These are phyloP conservation scores for Ephialtes manifestator DNA, from an alignment of 2,888 invertebrate genomes.

Conservation along the genomic window DNA sequence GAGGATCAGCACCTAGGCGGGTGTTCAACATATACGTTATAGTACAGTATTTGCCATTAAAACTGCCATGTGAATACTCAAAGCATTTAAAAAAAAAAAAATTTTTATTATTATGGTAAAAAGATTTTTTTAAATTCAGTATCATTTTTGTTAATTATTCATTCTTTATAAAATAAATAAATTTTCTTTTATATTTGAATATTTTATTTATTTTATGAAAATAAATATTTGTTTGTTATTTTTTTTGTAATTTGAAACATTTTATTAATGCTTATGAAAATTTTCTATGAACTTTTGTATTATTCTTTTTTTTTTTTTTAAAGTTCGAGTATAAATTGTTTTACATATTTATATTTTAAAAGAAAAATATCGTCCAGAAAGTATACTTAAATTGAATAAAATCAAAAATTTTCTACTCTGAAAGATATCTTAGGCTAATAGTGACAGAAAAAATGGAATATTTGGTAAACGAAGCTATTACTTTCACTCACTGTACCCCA, in stretches of 20 bases:
- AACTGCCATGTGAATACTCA: neutral
- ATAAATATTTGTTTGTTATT: no score
- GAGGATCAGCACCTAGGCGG: conserved; percentile 19
- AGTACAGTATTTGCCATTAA: neutral
- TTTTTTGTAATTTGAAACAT: no score
- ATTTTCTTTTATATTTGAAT: no score
- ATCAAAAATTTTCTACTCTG: neutral
- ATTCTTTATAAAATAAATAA: no score
- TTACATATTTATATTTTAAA: neutral
- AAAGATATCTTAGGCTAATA: neutral
- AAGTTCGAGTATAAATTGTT: no score
- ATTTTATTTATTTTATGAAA: no score
- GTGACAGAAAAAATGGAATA: no score
- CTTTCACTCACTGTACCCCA: neutral
- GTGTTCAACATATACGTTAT: neutral
- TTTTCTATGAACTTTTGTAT: no score
- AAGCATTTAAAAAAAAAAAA: no score
- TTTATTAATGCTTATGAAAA: no score
- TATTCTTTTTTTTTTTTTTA: no score
- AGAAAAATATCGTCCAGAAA: neutral
- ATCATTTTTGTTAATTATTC: no score
- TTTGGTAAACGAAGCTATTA: neutral
- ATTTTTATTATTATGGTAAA: neutral
- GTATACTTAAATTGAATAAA: neutral
- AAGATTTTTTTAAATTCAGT: neutral